These are phyloP conservation scores for Cephus rjabovi DNA, from an alignment of 2,888 invertebrate genomes.

Conservation along the genomic window DNA sequence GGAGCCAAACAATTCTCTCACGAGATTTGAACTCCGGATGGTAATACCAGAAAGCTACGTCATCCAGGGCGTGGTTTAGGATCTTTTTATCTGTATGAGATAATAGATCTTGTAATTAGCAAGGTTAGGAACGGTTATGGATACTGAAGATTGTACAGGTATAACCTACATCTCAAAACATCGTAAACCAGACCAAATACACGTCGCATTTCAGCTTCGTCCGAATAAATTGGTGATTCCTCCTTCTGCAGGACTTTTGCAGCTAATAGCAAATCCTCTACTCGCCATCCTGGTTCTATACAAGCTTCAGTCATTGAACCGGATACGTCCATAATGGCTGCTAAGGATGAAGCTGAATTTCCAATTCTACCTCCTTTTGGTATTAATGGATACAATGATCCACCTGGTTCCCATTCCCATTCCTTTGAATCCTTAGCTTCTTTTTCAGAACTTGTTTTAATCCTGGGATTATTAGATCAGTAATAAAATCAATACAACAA, in stretches of 20 bases:
- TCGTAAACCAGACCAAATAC: conserved; percentile 81
- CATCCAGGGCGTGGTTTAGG: conserved; percentile 74
- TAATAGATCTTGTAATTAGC: not conserved
- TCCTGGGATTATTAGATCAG: conserved; percentile 6
- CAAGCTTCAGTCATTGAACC: conserved; percentile 53
- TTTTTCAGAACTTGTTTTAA: conserved; percentile 9
- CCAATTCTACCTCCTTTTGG: conserved; percentile 27
- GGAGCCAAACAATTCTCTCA: conserved; percentile 72
- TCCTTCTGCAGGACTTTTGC: conserved; percentile 44
- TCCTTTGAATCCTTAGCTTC: conserved; percentile 17
- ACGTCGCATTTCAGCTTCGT: conserved; percentile 80
- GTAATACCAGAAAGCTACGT: conserved; percentile 72
- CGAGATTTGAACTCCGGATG: conserved; percentile 66
- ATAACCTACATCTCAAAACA: conserved; percentile 77
- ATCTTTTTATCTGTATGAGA: conserved; percentile 74
- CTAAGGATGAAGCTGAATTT: conserved; percentile 30
- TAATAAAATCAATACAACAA: not conserved
- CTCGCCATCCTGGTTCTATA: conserved; percentile 52
- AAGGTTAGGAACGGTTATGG: not conserved
- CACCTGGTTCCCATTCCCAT: conserved; percentile 50
- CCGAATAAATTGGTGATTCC: conserved; percentile 50
- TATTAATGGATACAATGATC: conserved; percentile 29
- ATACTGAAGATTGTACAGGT: not conserved
- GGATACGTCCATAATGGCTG: conserved; percentile 25
- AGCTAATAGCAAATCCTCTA: conserved; percentile 54